A percentile compares a stretch with the other conserved stretches of the same genome.
These are phyloP conservation scores for Smutsia gigantea DNA, from an alignment of 2,797 vertebrate species.

Conservation along the genomic window DNA sequence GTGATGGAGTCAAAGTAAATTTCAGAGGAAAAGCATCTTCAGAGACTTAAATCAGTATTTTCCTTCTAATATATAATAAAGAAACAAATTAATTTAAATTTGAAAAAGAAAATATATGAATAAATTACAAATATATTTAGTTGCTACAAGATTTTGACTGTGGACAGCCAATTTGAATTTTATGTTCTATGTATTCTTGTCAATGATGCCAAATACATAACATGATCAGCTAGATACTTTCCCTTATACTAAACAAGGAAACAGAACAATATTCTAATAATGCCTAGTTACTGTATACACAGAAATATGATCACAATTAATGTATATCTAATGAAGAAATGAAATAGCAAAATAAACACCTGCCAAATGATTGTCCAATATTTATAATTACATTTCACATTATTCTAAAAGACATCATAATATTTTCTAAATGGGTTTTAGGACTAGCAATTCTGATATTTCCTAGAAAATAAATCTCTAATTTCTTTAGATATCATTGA, in stretches of 20 bases:
- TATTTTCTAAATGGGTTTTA: constrained; percentile 36
- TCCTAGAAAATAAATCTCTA: background rate
- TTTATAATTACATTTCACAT: background rate
- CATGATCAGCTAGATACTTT: background rate
- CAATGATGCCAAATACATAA: background rate
- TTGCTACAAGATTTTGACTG: background rate
- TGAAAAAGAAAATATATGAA: background rate
- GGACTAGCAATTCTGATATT: background rate
- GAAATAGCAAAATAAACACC: constrained; percentile 9
- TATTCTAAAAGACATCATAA: constrained; percentile 35
- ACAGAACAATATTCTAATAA: background rate
- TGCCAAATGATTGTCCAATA: background rate
- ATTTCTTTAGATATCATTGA: background rate
- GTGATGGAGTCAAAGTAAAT: background rate
- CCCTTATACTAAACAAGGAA: background rate
- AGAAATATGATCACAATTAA: background rate
- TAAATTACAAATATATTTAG: background rate
- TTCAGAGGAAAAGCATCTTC: background rate
- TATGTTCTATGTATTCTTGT: background rate
- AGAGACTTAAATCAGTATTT: background rate
- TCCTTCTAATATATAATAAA: background rate
- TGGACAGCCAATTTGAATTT: background rate
- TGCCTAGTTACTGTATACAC: background rate
- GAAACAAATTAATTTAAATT: background rate
- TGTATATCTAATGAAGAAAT: background rate